Evolutionary conservation across 2,797 vertebrate species (phyloP), one percentile per base, ranked within the genome.

Genomic region (Momotus momota): DNA sequence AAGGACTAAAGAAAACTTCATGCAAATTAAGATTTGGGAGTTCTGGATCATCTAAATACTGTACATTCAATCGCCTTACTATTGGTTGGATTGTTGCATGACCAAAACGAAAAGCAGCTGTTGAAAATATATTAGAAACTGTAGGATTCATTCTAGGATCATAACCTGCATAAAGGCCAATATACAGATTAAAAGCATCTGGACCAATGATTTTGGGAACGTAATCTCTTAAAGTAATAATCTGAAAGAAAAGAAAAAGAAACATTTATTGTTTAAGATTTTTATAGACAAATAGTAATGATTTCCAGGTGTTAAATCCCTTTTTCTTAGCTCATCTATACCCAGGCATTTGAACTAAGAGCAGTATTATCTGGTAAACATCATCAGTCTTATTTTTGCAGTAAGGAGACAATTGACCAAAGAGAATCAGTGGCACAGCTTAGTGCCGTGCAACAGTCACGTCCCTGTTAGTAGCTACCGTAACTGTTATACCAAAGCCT

Each of bases 41-140:
- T 26, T n/a, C 69, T 7, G 98, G 96, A 29, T 99, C 98, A 31
- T 99, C 98, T 97, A 98, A 98, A 96, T 99, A 99, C 80, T 97
- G 97, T 20, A 97, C 87, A 29, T 99, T 98, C 45, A 99, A 93
- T 82, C 99, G 97, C 60, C 90, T 92, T 82, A 99, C 91, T 70
- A 97, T 57, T 0, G 99, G 98, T 7, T 98, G 96, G 64, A 99
- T 97, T 8, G 98, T 98, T 62, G 98, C 98, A 2, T 99, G 99
- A 83, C 99, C 99, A 9, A 99, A 99, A 84, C 99, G 99, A 97
- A 99, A 99, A 12, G 99, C 99, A 2, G 99, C 99, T 0, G 99
- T 99, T 86, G 99, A 97, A 93, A 99, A 99, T 81, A 99, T 94
- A 3, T 99, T 99, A 84, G 99, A 98, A 65, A 98, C 97, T 0